Base-by-base conservation (phyloP, 1,140 invertebrate genomes). In the Pogonomyrmex barbatus region DNA sequence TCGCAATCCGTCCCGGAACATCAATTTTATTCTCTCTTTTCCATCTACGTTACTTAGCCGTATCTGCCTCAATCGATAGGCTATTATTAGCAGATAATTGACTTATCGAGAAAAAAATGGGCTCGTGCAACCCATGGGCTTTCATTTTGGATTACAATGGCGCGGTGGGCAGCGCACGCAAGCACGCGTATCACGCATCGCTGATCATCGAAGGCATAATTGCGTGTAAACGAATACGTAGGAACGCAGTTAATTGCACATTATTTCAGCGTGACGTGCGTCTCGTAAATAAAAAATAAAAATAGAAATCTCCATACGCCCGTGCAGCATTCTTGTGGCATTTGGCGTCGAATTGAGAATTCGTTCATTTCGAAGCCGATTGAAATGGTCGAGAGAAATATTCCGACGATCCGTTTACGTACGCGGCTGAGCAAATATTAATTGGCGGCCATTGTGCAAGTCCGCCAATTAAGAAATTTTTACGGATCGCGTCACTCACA, bases 241-340 rank as follows among this genome's bases (percentile, higher is more conserved):
- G 79, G 68, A 50, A 83, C 9, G 79, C 45, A 83, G 68, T 83
- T 75, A 83, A 83, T 83, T 83, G 42, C 54, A 58, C 67, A 24
- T 82, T 82, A 82, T 68, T 82, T 82, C 4, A 71, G 54, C 42
- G 17, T 42, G 54, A 36, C 30, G 14, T 10, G 42, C 2, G 14
- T 30, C 6, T 78, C 9, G 33, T 45, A 30, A 62, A 30, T 62
- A 36, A 78, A 83, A 73, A 75, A 17, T 24, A 12, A 36, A 24
- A 70, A 6, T 24, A 17, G 4, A 75, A 73, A 83, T 73, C 10
- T 83, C 54, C 39, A 52, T 45, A 47, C 6, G 30, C 8, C 2
- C 8, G 4, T 4, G 33, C 2, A 9, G 24, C 10, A 2, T 83
- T 60, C 30, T 30, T 45, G 10, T 45, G 52, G 9, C 0, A 4